phyloP scores from a whole-genome alignment of 2,888 invertebrate species.

The Chrysolina haemoptera region DNA sequence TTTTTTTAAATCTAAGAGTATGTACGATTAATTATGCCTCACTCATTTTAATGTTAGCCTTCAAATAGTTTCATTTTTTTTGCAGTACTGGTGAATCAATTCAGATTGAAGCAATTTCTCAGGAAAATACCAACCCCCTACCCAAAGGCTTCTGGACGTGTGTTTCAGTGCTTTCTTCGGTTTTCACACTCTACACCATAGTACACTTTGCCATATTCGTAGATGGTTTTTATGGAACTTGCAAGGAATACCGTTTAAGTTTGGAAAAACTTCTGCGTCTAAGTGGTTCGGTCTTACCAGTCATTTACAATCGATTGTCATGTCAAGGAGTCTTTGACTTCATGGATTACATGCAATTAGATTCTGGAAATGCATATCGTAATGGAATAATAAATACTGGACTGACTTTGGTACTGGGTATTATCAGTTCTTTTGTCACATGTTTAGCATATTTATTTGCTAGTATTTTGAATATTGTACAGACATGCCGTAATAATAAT shows the following conservation, averaged over 20 bases:
- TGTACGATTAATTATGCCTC: no score
- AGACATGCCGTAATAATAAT: constrained; percentile 49
- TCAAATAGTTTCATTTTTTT: constrained; percentile 47
- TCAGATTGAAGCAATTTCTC: constrained; percentile 76
- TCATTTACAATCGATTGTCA: constrained; percentile 77
- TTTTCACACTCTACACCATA: constrained; percentile 79
- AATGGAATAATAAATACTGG: constrained; percentile 83
- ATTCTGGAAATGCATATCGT: constrained; percentile 75
- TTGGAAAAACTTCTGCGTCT: constrained; percentile 75
- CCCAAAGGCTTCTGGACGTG: constrained; percentile 80
- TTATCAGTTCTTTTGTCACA: constrained; percentile 72
- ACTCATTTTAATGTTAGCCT: no score
- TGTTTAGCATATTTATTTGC: constrained; percentile 61
- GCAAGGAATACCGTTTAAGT: constrained; percentile 80
- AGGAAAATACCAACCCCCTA: constrained; percentile 74
- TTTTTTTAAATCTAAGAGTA: no score
- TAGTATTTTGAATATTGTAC: constrained; percentile 63
- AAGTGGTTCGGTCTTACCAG: constrained; percentile 74
- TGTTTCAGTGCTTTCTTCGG: constrained; percentile 74
- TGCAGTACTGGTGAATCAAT: constrained; percentile 79
- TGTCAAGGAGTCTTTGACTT: constrained; percentile 86
- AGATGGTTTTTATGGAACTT: constrained; percentile 83
- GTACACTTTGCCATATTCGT: constrained; percentile 80
- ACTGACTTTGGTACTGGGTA: constrained; percentile 77
- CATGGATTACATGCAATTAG: constrained; percentile 87